A percentile compares a stretch with the other conserved stretches of the same genome.
Evolutionary conservation across 2,888 invertebrate genomes (phyloP).

Genomic region (Aspidiotus rigidus): DNA sequence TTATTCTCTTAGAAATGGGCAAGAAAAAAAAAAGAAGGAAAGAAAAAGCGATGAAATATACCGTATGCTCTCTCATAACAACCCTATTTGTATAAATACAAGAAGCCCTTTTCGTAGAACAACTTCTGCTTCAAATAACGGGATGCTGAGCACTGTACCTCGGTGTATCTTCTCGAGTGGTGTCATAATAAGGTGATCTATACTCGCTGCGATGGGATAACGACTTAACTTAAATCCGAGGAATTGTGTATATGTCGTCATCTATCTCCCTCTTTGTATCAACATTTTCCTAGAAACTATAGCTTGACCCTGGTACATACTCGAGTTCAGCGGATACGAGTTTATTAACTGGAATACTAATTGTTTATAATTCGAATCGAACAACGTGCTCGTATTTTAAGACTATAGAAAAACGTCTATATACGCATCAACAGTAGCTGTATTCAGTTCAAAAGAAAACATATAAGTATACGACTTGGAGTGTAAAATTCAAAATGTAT

Average conservation of each 20-base stretch:
- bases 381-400: too few relatives aligned
- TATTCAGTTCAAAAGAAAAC: too few relatives aligned
- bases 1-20: neutral
- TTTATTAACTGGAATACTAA: neutral
- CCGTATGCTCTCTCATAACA: neutral
- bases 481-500: too few relatives aligned
- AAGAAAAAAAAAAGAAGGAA: neutral
- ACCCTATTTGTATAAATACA: slow-evolving; percentile 2
- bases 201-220: slow-evolving; percentile 2
- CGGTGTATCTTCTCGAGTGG: neutral
- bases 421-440: too few relatives aligned
- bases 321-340: slow-evolving; percentile 1
- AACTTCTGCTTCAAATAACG: neutral
- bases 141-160: neutral
- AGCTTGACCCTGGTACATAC: neutral
- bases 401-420: too few relatives aligned
- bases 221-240: neutral
- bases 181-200: slow-evolving; percentile 1
- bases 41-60: neutral
- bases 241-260: neutral
- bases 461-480: too few relatives aligned
- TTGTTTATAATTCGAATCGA: too few relatives aligned
- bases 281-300: neutral
- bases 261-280: neutral
- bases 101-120: neutral